These are phyloP conservation scores for Lytechinus variegatus DNA, from an alignment of 35 echinoderm and acorn worm species.

Conservation along the genomic window DNA sequence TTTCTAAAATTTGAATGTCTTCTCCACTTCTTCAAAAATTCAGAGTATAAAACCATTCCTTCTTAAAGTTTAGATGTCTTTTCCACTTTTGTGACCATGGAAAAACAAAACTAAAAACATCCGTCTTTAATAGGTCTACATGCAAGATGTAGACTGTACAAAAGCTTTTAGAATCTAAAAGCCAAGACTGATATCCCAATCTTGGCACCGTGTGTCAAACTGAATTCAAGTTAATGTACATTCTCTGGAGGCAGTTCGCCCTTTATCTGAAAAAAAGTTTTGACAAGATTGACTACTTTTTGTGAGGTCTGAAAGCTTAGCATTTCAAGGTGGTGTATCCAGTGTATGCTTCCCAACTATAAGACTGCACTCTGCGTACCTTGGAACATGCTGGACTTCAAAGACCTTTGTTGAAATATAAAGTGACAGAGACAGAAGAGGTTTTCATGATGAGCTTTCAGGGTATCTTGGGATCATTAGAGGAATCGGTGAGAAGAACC, in stretches of 20 bases:
- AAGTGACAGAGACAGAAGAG: constrained; percentile 17
- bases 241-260: background rate
- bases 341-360: background rate
- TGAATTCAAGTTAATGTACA: background rate
- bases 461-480: background rate
- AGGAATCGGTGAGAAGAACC: background rate
- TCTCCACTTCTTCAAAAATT: too few species aligned
- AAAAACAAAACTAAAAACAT: too few species aligned
- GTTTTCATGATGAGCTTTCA: constrained; percentile 12
- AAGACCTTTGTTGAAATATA: background rate
- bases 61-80: too few species aligned
- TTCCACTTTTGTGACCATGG: too few species aligned
- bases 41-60: too few species aligned
- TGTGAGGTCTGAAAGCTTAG: background rate
- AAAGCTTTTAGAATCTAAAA: background rate
- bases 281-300: background rate
- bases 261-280: background rate
- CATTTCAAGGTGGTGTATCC: background rate
- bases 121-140: background rate
- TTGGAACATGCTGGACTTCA: constrained; percentile 9
- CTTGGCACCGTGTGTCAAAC: background rate
- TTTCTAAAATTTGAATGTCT: too few species aligned
- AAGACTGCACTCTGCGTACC: background rate
- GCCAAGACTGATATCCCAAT: background rate
- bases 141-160: background rate